Evolutionary conservation across 2,888 invertebrate genomes (phyloP).

Genomic region (Netelia virgata): DNA sequence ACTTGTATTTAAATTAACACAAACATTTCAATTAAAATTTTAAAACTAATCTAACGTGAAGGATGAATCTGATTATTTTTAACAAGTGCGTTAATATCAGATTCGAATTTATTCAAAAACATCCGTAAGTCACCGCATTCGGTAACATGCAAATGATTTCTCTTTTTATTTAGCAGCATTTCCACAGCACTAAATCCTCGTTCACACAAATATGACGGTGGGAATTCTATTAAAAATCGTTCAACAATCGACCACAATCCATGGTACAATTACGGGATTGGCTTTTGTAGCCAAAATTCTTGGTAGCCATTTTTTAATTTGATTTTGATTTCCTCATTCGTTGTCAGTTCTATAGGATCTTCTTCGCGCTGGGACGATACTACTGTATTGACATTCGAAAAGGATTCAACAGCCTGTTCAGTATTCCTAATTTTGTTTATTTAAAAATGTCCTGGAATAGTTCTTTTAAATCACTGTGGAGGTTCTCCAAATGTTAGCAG

Average conservation of each 20-base stretch:
- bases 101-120: no score
- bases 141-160: background rate
- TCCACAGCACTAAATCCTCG: background rate
- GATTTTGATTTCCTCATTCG: no score
- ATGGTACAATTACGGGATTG: conserved; percentile 16
- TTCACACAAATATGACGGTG: background rate
- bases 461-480: no score
- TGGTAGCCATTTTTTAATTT: background rate
- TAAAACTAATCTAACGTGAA: background rate
- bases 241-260: no score
- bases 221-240: no score
- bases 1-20: no score
- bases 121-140: background rate
- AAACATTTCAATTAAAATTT: no score
- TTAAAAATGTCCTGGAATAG: background rate
- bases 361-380: background rate
- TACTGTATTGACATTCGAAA: background rate
- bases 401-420: background rate
- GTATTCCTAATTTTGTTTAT: background rate
- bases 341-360: background rate
- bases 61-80: background rate
- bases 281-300: conserved; percentile 27
- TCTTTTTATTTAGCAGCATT: background rate
- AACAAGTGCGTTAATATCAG: no score
- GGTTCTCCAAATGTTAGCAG: no score